A percentile compares a stretch with the other conserved stretches of the same genome.
Evolutionary conservation across 2,113 vertebrate species (phyloP).

Genomic region (Leptodactylus fuscus): DNA sequence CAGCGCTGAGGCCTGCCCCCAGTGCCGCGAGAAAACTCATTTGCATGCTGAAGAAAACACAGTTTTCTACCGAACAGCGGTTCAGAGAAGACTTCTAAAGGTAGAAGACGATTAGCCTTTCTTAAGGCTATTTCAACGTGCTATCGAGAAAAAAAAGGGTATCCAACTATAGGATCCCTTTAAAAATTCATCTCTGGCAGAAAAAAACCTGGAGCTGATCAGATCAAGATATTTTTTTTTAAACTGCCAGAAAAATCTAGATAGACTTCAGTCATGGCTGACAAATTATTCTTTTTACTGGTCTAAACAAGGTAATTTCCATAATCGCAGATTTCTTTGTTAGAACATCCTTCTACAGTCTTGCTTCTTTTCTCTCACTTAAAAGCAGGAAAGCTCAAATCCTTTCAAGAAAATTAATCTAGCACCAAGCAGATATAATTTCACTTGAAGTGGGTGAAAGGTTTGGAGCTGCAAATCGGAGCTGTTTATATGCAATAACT

Average conservation of each 20-base stretch:
- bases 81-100: too few relatives aligned
- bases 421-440: conserved; percentile 2
- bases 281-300: not conserved
- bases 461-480: not conserved
- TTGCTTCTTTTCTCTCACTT: not conserved
- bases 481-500: conserved; percentile 27
- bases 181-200: not conserved
- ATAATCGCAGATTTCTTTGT: not conserved
- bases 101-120: too few relatives aligned
- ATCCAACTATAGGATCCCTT: too few relatives aligned
- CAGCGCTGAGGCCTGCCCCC: too few relatives aligned
- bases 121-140: too few relatives aligned
- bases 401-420: conserved; percentile 40
- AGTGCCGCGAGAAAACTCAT: too few relatives aligned
- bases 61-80: too few relatives aligned
- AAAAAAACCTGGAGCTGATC: not conserved
- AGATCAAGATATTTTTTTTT: not conserved
- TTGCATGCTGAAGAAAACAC: too few relatives aligned
- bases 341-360: not conserved
- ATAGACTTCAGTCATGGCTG: not conserved
- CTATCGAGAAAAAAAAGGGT: too few relatives aligned
- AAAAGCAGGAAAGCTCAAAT: conserved; percentile 1
- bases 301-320: conserved; percentile 3
- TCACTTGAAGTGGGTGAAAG: conserved; percentile 20
- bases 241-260: not conserved